Evolutionary conservation across 2,888 invertebrate genomes (phyloP).

Genomic region (Synergus itoensis): DNA sequence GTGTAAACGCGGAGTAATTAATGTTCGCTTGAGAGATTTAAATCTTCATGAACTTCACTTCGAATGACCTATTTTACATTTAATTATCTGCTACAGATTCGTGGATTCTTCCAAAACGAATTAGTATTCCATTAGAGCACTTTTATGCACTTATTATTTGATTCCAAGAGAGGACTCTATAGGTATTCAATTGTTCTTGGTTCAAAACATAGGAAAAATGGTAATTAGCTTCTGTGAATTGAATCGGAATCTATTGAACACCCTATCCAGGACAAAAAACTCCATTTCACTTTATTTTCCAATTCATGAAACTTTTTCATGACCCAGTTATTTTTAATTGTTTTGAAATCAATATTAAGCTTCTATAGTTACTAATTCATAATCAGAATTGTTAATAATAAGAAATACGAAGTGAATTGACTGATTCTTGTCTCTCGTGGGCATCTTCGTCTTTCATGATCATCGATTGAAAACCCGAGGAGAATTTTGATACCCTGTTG

Average conservation of each 20-base stretch:
- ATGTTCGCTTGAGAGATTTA: not conserved
- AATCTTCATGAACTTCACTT: not conserved
- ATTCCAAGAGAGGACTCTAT: too few species aligned
- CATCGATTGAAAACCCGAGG: not conserved
- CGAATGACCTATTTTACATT: constrained; percentile 5
- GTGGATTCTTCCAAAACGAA: not conserved
- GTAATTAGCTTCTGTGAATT: not conserved
- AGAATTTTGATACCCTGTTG: constrained; percentile 13
- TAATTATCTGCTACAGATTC: not conserved
- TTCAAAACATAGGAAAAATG: not conserved
- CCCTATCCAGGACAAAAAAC: not conserved
- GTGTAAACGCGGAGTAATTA: not conserved
- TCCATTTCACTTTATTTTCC: not conserved
- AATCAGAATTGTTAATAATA: not conserved
- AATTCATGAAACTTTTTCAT: not conserved
- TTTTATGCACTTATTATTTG: too few species aligned
- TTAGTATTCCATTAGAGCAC: not conserved
- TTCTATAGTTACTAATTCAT: not conserved
- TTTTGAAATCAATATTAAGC: not conserved
- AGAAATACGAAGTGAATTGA: not conserved
- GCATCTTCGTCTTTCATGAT: not conserved
- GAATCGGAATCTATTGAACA: not conserved
- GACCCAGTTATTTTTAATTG: not conserved
- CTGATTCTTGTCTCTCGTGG: not conserved
- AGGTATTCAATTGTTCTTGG: too few species aligned